Percentiles rank a stretch among this genome's conserved stretches.
These are phyloP conservation scores for Drosophila villosipedis DNA, from an alignment of 2,888 invertebrate genomes.

Conservation along the genomic window DNA sequence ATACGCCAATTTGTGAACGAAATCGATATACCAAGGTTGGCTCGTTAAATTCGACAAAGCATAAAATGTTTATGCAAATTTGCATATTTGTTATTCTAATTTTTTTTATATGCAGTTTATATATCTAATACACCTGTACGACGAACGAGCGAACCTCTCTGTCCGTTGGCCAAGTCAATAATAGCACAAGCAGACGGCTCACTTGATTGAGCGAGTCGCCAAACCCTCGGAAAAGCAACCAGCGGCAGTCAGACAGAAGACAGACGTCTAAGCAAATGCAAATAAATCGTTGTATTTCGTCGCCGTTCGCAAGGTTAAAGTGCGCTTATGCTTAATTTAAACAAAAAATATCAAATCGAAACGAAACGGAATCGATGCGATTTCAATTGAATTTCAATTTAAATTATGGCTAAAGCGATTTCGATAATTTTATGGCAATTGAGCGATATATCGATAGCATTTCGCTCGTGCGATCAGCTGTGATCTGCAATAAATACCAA, in stretches of 20 bases:
- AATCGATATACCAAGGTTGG: slow-evolving; percentile 59
- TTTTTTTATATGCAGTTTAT: slow-evolving; percentile 60
- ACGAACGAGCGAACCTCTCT: slow-evolving; percentile 6
- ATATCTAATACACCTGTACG: slow-evolving; percentile 56
- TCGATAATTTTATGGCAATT: not conserved
- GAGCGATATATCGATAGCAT: slow-evolving; percentile 40
- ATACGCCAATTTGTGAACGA: slow-evolving; percentile 23
- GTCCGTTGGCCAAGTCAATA: slow-evolving; percentile 36
- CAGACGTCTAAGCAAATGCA: slow-evolving; percentile 50
- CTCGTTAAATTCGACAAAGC: slow-evolving; percentile 73
- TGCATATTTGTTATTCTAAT: slow-evolving; percentile 54
- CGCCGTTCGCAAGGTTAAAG: slow-evolving; percentile 63
- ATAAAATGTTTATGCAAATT: slow-evolving; percentile 69
- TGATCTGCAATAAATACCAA: slow-evolving; percentile 43
- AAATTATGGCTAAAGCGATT: not conserved
- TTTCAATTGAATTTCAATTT: slow-evolving; percentile 6
- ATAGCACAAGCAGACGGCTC: slow-evolving; percentile 21
- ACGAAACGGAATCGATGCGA: slow-evolving; percentile 21
- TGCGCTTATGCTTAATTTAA: slow-evolving; percentile 32
- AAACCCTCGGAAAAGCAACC: slow-evolving; percentile 20
- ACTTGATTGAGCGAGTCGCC: slow-evolving; percentile 42
- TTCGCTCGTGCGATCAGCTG: slow-evolving; percentile 49
- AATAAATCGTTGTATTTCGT: slow-evolving; percentile 40
- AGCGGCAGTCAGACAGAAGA: slow-evolving; percentile 1
- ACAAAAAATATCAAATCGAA: slow-evolving; percentile 43